phyloP scores from a whole-genome alignment of 2,113 vertebrate genomes.

The Xerus inauris region DNA sequence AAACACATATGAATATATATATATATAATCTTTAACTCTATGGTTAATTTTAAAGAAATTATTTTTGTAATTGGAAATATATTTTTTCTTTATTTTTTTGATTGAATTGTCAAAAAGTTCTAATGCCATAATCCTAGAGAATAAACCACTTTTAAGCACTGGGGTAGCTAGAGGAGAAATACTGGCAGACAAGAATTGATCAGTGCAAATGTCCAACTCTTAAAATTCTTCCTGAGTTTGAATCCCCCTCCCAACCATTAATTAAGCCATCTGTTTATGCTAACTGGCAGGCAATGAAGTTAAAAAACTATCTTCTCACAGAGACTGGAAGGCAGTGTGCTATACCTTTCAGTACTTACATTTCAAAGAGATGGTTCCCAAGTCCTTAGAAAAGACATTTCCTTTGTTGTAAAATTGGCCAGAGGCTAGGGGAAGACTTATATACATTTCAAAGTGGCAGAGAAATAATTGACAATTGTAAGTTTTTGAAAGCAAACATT shows the following conservation, averaged over 20 bases:
- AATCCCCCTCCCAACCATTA: not conserved
- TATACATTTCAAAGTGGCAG: not conserved
- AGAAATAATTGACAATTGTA: not conserved
- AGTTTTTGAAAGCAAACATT: not conserved
- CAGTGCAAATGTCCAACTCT: not conserved
- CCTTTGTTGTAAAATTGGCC: not conserved
- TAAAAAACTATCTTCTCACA: not conserved
- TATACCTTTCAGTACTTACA: not conserved
- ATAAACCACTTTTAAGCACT: not conserved
- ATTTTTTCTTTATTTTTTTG: not conserved
- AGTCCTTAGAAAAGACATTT: not conserved
- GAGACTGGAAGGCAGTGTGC: not conserved
- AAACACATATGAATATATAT: too few species aligned
- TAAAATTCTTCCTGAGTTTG: not conserved
- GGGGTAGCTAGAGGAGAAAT: not conserved
- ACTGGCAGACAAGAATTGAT: not conserved
- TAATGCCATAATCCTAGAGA: not conserved
- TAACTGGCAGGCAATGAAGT: not conserved
- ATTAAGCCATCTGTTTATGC: not conserved
- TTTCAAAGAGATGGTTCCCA: not conserved
- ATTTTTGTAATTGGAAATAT: not conserved
- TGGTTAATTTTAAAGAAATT: not conserved
- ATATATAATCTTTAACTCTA: not conserved
- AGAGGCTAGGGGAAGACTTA: not conserved
- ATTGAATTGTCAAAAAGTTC: not conserved